Evolutionary conservation across 2,113 vertebrate genomes (phyloP), one percentile per base, ranked within the genome.

Genomic region (Cettia cetti): DNA sequence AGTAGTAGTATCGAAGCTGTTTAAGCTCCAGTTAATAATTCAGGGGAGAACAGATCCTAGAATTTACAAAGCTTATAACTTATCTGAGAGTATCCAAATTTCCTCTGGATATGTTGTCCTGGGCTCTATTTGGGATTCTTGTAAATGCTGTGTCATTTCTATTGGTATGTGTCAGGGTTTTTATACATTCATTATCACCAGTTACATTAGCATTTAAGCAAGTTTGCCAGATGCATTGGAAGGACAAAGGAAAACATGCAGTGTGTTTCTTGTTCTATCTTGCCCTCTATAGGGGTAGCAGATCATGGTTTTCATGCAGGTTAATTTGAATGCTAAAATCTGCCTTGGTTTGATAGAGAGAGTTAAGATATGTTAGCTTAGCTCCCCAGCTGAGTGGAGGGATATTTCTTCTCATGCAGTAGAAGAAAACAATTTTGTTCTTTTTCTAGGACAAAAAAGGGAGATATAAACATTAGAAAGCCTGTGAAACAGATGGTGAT

Each of bases 401-500:
- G 68, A 56, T 80, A 61, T 81, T 95, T 91, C 61, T 95, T 90
- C 89, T 93, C 28, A 24, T 35, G 37, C 24, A 88, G 74, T 26
- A 82, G 47, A 86, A 65, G 81, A 91, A 94, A 94, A 52, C 83
- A 94, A 69, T 77, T 90, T 95, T 59, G 28, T 83, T 79, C 45
- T 78, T 86, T 90, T 85, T 22, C 53, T 68, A 81, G 90, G 92
- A 56, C 71, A 87, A 86, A 91, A 95, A 86, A 86, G 60, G 79
- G 95, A 95, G 85, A 61, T 56, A 91, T 60, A 82, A 95, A 96
- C 85, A 75, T 94, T 88, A 92, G 69, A 86, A 95, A 86, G 70
- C 70, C 40, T 70, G 68, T 95, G 76, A 94, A 94, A 93, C 87
- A 95, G 95, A 95, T 47, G 92, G 94, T 94, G 85, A 94, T 86